Evolutionary conservation across 2,797 vertebrate species (phyloP), one percentile per base, ranked within the genome.

Genomic region (Diplodus puntazzo): DNA sequence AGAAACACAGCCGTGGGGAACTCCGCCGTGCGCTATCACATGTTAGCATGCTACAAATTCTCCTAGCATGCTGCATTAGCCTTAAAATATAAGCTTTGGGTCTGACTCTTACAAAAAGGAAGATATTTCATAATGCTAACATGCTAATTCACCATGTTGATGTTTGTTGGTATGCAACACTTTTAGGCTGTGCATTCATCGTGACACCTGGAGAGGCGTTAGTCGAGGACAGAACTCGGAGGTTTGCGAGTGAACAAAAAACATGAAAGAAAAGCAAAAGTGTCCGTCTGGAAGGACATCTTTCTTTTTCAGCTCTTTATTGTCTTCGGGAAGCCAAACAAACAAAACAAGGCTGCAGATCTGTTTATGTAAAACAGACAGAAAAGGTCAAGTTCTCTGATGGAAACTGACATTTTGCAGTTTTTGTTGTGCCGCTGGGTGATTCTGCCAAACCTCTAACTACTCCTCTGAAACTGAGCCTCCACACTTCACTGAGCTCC

Each of bases 321-420:
- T n/a, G 54, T 50, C n/a, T 9, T 48, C 30, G 25, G 27, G 16
- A 10, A 21, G 25, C 13, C 17, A 42, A 21, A 65, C 27, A 30
- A 55, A 21, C 46, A 7, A 23, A 55, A 21, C 20, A 45, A 30
- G n/a, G 20, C 25, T 23, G 34, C 2, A 3, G 4, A 14, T 48
- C 9, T 21, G 34, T 23, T 14, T 8, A 34, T 59, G 23, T 52
- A 43, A 67, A 50, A 20, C 7, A 42, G 30, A 55, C n/a, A 67
- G 64, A 55, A 79, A 81, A 59, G 63, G 65, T 79, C 65, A 76
- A 27, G 20, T 8, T 73, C 75, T 68, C 21, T 13, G 45, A 34
- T 64, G 11, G 23, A 80, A 80, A 73, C 5, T 13, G 50, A 48
- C 69, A 34, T 66, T 77, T 69, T 55, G 34, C n/a, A 52, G n/a